phyloP scores from a whole-genome alignment of 1,140 invertebrate species.

The Drosophila miranda region DNA sequence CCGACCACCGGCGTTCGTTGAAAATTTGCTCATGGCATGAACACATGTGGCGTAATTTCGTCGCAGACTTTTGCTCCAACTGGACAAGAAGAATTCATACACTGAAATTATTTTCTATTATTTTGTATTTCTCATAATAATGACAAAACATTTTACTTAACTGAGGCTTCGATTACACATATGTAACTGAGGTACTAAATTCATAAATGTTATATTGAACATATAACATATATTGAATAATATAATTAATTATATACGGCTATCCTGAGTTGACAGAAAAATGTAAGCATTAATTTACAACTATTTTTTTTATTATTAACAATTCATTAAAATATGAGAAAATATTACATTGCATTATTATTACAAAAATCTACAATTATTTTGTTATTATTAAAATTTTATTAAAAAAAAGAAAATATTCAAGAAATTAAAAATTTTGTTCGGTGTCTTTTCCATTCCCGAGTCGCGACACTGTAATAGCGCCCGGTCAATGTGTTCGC shows the following conservation, averaged over 20 bases:
- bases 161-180: too few species aligned
- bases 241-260: too few species aligned
- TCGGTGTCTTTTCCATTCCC: conserved; percentile 49
- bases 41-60: conserved; percentile 81
- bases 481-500: conserved; percentile 65
- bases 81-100: conserved; percentile 76
- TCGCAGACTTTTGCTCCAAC: conserved; percentile 81
- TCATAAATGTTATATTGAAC: background rate
- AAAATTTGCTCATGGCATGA: conserved; percentile 80
- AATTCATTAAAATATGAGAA: too few species aligned
- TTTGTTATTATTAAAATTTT: background rate
- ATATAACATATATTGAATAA: background rate
- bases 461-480: conserved; percentile 55
- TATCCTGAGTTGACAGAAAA: too few species aligned
- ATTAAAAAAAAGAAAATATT: too few species aligned
- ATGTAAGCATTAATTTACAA: too few species aligned
- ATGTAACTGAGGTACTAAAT: too few species aligned
- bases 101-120: conserved; percentile 31
- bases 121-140: background rate
- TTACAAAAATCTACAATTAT: too few species aligned
- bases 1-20: conserved; percentile 73
- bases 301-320: background rate
- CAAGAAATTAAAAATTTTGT: background rate
- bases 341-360: too few species aligned
- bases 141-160: too few species aligned